phyloP scores from a whole-genome alignment of 2,888 invertebrate species.

The Zootermopsis nevadensis region DNA sequence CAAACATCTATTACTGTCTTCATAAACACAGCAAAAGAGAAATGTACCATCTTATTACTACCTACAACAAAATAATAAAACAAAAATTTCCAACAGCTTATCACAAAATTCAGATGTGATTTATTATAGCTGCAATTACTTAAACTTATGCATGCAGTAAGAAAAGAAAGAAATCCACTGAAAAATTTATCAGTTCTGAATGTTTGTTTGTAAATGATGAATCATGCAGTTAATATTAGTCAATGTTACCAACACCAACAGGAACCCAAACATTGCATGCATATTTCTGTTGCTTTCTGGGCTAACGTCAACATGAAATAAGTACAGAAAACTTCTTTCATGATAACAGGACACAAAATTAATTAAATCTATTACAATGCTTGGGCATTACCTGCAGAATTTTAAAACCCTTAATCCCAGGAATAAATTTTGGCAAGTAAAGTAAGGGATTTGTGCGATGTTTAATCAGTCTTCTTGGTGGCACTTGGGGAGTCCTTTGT shows the following conservation, averaged over 20 bases:
- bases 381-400: neutral
- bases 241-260: neutral
- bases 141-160: neutral
- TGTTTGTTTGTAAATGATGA: neutral
- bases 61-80: neutral
- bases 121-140: neutral
- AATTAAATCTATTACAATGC: neutral
- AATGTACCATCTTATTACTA: no score
- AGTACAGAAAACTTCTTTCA: neutral
- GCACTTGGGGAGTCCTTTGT: slow-evolving; percentile 38
- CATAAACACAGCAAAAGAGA: no score
- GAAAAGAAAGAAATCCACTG: no score
- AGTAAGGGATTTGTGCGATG: neutral
- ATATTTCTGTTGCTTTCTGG: no score
- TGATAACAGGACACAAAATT: neutral
- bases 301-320: neutral
- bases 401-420: slow-evolving; percentile 1
- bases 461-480: slow-evolving; percentile 51
- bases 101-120: neutral
- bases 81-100: neutral
- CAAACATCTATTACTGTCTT: no score
- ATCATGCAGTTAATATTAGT: neutral
- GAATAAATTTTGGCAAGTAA: neutral
- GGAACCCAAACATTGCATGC: neutral
- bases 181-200: no score